Conservation (phyloP, 2,888 invertebrate species). For the Stratiomys singularior region DNA sequence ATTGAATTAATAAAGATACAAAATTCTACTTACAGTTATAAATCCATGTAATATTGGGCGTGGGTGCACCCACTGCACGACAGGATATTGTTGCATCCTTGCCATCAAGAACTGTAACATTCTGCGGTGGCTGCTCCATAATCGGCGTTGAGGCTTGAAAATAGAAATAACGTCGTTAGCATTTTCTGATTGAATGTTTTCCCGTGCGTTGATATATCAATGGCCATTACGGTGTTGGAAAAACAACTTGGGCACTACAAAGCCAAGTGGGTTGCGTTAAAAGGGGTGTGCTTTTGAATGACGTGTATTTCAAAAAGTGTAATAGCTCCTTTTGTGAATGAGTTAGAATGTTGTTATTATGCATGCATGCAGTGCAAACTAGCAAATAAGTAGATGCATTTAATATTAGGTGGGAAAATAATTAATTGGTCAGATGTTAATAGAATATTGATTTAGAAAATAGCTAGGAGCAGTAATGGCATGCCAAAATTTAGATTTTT, state of each 20-base stretch:
- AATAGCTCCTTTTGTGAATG: no score
- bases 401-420: no score
- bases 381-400: no score
- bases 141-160: slow-evolving; percentile 84
- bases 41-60: slow-evolving; percentile 91
- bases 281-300: background rate
- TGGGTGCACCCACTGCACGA: slow-evolving; percentile 89
- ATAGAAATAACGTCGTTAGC: slow-evolving; percentile 61
- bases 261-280: background rate
- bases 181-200: slow-evolving; percentile 8
- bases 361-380: no score
- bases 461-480: no score
- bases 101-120: slow-evolving; percentile 90
- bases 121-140: slow-evolving; percentile 84
- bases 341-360: no score
- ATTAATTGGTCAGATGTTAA: no score
- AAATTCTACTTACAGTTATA: slow-evolving; percentile 78
- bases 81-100: slow-evolving; percentile 91
- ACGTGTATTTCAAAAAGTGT: background rate
- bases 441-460: no score
- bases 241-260: background rate
- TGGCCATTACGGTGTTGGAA: slow-evolving; percentile 37
- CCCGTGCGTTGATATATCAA: slow-evolving; percentile 54
- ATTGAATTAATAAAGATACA: slow-evolving; percentile 18
- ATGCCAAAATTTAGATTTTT: no score